phyloP scores from a whole-genome alignment of 2,888 invertebrate species.

The Scaptomyza tumidula region DNA sequence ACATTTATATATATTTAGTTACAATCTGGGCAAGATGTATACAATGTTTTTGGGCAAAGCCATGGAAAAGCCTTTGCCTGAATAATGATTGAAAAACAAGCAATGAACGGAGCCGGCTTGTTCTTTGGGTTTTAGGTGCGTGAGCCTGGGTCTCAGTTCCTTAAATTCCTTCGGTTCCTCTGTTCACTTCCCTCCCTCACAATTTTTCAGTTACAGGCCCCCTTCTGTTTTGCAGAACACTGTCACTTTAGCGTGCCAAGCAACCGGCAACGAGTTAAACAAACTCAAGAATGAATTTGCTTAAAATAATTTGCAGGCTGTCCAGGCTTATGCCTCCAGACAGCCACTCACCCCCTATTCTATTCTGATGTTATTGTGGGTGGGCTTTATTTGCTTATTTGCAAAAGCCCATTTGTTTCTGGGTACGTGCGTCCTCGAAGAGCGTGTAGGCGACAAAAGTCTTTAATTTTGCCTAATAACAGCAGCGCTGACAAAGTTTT shows the following conservation, averaged over 20 bases:
- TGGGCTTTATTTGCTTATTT: slow-evolving; percentile 75
- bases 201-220: background rate
- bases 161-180: background rate
- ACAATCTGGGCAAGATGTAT: slow-evolving; percentile 56
- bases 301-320: slow-evolving; percentile 78
- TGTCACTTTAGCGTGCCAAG: slow-evolving; percentile 29
- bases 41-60: slow-evolving; percentile 72
- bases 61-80: slow-evolving; percentile 75
- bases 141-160: slow-evolving; percentile 12
- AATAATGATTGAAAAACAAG: slow-evolving; percentile 81
- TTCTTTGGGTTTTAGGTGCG: slow-evolving; percentile 11
- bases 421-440: slow-evolving; percentile 48
- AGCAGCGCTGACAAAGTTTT: slow-evolving; percentile 66
- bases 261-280: slow-evolving; percentile 67
- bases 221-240: background rate
- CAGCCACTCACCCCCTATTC: slow-evolving; percentile 1
- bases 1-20: slow-evolving; percentile 24
- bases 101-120: slow-evolving; percentile 49
- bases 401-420: slow-evolving; percentile 77
- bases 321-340: slow-evolving; percentile 60
- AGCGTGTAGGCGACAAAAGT: slow-evolving; percentile 71
- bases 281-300: slow-evolving; percentile 77
- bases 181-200: background rate
- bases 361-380: slow-evolving; percentile 10
- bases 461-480: slow-evolving; percentile 77